Evolutionary conservation across 2,888 invertebrate species (phyloP).

Genomic region (Drepanosiphum platanoidis): DNA sequence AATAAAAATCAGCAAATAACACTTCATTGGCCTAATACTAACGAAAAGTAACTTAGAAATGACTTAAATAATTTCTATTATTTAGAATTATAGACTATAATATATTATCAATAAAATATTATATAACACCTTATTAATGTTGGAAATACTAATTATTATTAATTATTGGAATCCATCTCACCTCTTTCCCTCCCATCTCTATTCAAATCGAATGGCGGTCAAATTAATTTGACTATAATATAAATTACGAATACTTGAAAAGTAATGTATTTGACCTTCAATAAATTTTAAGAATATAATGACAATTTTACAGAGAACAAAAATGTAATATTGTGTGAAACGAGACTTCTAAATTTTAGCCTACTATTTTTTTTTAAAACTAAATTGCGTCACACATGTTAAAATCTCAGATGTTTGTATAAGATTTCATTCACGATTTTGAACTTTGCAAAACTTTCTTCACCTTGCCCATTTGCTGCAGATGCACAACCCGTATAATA

Average conservation of each 20-base stretch:
- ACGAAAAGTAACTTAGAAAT: background rate
- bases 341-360: background rate
- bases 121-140: constrained; percentile 3
- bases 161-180: background rate
- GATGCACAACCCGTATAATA: background rate
- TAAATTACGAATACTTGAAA: background rate
- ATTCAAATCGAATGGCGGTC: background rate
- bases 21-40: background rate
- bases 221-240: background rate
- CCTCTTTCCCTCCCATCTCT: background rate
- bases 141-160: background rate
- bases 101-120: no score
- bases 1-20: constrained; percentile 6
- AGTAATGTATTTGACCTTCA: background rate
- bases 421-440: background rate
- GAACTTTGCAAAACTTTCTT: background rate
- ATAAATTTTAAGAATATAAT: background rate
- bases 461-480: background rate
- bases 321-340: background rate
- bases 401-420: background rate
- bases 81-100: background rate
- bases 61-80: background rate
- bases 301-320: background rate
- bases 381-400: background rate
- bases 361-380: background rate